Evolutionary conservation across 2,888 invertebrate species (phyloP).

Genomic region (Drosophila cognata): DNA sequence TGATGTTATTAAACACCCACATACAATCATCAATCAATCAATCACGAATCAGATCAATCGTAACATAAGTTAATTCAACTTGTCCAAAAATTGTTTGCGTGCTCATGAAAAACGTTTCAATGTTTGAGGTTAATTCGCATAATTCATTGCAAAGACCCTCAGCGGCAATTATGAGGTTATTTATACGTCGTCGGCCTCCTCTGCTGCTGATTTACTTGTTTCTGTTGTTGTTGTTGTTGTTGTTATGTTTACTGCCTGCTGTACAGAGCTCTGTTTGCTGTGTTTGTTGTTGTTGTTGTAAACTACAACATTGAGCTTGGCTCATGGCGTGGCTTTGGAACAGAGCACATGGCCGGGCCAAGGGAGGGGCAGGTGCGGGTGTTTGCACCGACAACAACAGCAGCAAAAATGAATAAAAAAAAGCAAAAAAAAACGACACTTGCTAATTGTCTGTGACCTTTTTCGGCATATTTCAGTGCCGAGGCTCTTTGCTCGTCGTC

Average conservation of each 20-base stretch:
- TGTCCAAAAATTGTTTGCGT: conserved; percentile 53
- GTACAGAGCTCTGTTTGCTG: conserved; percentile 12
- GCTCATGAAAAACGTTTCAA: conserved; percentile 63
- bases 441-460: conserved; percentile 79
- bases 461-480: conserved; percentile 72
- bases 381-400: conserved; percentile 47
- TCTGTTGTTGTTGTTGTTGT: conserved; percentile 34
- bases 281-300: conserved; percentile 23
- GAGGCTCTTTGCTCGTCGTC: conserved; percentile 45
- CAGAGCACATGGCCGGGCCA: conserved; percentile 19
- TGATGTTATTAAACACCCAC: neutral
- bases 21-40: conserved; percentile 2
- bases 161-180: conserved; percentile 79
- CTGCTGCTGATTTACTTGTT: conserved; percentile 37
- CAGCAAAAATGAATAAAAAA: neutral
- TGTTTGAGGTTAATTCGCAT: conserved; percentile 79
- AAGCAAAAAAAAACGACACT: conserved; percentile 62
- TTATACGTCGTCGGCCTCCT: conserved; percentile 64
- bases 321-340: conserved; percentile 61
- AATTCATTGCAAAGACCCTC: conserved; percentile 80
- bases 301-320: conserved; percentile 70
- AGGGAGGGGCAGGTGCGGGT: conserved; percentile 55
- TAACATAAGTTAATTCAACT: conserved; percentile 56
- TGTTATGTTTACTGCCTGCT: conserved; percentile 16
- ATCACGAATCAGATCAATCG: conserved; percentile 1